phyloP scores from a whole-genome alignment of 1,140 invertebrate species.

The Globodera ellingtonae region DNA sequence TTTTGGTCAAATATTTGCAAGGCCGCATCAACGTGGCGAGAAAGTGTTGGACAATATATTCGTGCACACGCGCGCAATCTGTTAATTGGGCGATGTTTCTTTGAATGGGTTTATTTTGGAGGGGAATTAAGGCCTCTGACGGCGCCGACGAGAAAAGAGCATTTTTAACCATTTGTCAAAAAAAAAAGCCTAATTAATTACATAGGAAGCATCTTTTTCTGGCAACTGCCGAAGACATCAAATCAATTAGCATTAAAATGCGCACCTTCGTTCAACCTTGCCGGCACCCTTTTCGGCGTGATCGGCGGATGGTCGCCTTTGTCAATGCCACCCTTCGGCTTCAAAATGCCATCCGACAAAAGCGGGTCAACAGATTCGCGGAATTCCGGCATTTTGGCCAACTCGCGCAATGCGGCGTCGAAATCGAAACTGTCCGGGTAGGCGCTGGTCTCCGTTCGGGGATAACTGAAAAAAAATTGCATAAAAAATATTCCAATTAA shows the following conservation, averaged over 20 bases:
- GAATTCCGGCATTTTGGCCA: constrained; percentile 47
- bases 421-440: constrained; percentile 95
- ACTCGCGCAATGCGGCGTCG: constrained; percentile 40
- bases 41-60: constrained; percentile 94
- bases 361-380: constrained; percentile 32
- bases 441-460: constrained; percentile 91
- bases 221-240: no score
- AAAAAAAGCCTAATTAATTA: background rate
- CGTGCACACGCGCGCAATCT: constrained; percentile 75
- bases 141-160: no score
- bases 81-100: background rate
- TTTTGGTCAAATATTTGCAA: constrained; percentile 60
- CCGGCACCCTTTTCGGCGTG: constrained; percentile 82
- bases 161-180: no score
- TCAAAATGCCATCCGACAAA: constrained; percentile 44
- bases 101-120: no score
- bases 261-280: constrained; percentile 77
- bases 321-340: constrained; percentile 75
- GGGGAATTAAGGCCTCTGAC: no score
- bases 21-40: constrained; percentile 79
- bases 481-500: background rate
- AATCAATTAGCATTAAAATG: background rate
- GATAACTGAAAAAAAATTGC: constrained; percentile 74
- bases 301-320: constrained; percentile 98
- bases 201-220: background rate